These are phyloP conservation scores for Ruditapes philippinarum DNA, from an alignment of 1,140 invertebrate species.

Conservation along the genomic window DNA sequence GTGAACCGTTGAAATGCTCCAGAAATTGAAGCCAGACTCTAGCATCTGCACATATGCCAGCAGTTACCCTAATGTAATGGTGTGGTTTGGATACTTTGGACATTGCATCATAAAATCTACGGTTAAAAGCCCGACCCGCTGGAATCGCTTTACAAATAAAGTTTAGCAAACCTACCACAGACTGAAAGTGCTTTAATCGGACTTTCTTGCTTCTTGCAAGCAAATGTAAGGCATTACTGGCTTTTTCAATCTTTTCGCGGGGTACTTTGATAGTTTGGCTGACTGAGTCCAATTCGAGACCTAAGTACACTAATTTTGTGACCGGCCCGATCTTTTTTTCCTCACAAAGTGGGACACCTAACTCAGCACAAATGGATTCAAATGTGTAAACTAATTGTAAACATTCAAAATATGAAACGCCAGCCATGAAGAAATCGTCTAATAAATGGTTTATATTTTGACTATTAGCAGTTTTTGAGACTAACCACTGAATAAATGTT, in stretches of 20 bases:
- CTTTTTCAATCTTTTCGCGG: background rate
- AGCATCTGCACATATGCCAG: background rate
- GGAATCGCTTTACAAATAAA: background rate
- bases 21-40: background rate
- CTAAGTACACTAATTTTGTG: background rate
- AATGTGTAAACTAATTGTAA: background rate
- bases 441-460: background rate
- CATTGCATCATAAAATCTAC: background rate
- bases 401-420: background rate
- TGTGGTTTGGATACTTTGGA: background rate
- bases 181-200: background rate
- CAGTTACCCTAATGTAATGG: background rate
- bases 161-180: background rate
- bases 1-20: background rate
- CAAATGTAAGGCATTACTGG: background rate
- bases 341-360: background rate
- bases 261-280: background rate
- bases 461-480: too few species aligned
- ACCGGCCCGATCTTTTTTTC: background rate
- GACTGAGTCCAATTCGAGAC: background rate
- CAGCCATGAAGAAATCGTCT: constrained; percentile 16
- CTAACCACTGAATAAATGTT: constrained; percentile 10
- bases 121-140: background rate
- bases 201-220: background rate
- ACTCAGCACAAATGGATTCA: background rate